These are phyloP conservation scores for Harpagoxenus sublaevis DNA, from an alignment of 2,888 invertebrate species.

Conservation along the genomic window DNA sequence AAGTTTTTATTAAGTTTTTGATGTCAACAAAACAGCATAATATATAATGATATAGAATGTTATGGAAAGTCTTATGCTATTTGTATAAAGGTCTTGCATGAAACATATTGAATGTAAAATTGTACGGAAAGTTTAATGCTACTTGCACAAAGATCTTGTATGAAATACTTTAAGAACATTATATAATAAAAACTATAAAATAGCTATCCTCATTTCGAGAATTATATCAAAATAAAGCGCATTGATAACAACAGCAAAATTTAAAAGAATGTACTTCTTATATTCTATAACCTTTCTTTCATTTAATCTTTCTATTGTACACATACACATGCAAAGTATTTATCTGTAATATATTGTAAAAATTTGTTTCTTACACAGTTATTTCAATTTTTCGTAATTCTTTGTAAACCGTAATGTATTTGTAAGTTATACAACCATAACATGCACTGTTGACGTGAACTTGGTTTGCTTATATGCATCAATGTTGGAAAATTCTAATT, in stretches of 20 bases:
- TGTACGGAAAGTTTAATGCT: background rate
- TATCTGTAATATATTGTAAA: conserved; percentile 14
- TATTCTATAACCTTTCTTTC: background rate
- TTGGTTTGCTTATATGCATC: background rate
- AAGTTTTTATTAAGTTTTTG: background rate
- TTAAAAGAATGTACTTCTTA: background rate
- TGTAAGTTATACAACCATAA: background rate
- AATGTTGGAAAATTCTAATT: conserved; percentile 17
- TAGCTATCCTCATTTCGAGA: background rate
- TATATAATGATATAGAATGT: background rate
- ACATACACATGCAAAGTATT: background rate
- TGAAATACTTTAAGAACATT: background rate
- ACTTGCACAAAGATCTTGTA: background rate
- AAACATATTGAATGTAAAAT: background rate
- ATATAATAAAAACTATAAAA: background rate
- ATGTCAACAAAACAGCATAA: background rate
- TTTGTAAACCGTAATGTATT: background rate
- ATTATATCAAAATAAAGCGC: background rate
- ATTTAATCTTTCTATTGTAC: background rate
- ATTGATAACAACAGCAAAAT: background rate
- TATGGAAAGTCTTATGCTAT: background rate
- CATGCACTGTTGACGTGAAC: background rate
- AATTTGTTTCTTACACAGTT: background rate
- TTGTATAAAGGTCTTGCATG: background rate
- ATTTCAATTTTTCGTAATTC: background rate